Evolutionary conservation across 2,797 vertebrate species (phyloP).

Genomic region (Paratrypauchen microcephalus): DNA sequence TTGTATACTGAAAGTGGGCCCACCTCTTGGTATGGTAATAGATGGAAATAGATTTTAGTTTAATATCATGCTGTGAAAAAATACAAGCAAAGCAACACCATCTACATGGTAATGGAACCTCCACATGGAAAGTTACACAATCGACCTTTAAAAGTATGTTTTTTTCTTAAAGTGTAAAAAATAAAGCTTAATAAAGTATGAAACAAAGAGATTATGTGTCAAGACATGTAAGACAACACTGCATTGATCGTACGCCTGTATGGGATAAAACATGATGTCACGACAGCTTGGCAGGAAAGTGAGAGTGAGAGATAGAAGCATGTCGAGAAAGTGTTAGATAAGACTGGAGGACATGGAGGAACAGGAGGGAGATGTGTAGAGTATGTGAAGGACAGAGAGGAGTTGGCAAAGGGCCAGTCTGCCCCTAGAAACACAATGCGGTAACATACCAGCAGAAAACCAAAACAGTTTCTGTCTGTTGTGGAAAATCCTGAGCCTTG

Average conservation of each 20-base stretch:
- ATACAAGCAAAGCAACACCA: too few relatives aligned
- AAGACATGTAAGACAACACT: conserved; percentile 10
- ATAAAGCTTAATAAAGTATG: too few relatives aligned
- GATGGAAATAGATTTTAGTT: too few relatives aligned
- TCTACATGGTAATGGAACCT: too few relatives aligned
- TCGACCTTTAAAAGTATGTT: too few relatives aligned
- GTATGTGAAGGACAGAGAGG: conserved; percentile 30
- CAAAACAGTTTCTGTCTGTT: conserved; percentile 11
- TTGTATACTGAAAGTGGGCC: too few relatives aligned
- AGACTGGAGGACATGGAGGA: conserved; percentile 6
- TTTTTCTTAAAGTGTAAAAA: too few relatives aligned
- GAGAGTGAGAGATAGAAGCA: conserved; percentile 5
- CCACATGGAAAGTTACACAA: too few relatives aligned
- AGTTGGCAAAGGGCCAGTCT: conserved; percentile 31
- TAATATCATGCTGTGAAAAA: too few relatives aligned
- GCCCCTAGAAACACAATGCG: conserved; percentile 29
- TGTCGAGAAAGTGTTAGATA: background rate
- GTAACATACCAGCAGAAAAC: conserved; percentile 14
- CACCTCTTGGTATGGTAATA: too few relatives aligned
- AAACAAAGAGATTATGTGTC: too few relatives aligned
- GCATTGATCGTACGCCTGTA: conserved; percentile 32
- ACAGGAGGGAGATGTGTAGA: conserved; percentile 8
- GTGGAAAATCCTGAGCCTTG: background rate
- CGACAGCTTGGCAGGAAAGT: conserved; percentile 10
- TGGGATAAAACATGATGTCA: conserved; percentile 10